A percentile compares a stretch with the other conserved stretches of the same genome.
These are phyloP conservation scores for Sipha maydis DNA, from an alignment of 2,888 invertebrate species.

Conservation along the genomic window DNA sequence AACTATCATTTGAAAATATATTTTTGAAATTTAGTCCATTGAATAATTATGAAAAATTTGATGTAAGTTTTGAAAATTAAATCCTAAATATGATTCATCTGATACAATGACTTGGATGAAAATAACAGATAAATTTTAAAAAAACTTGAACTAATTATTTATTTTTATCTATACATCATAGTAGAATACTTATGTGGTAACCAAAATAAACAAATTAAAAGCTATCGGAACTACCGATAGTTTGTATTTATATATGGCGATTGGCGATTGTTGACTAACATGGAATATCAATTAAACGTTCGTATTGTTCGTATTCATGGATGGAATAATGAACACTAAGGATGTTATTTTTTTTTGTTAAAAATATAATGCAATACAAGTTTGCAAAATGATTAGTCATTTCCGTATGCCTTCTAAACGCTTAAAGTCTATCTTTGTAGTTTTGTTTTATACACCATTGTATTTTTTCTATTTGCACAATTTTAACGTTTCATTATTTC, in stretches of 20 bases:
- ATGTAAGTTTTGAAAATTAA: too few species aligned
- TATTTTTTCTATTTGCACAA: constrained; percentile 47
- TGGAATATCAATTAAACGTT: constrained; percentile 3
- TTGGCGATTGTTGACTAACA: not conserved
- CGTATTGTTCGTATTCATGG: not conserved
- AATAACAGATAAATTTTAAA: not conserved
- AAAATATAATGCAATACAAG: constrained; percentile 25
- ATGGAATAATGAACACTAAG: not conserved
- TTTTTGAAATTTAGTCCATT: not conserved
- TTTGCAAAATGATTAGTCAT: constrained; percentile 57
- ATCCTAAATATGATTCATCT: not conserved
- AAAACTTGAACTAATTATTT: not conserved
- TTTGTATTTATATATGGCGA: not conserved
- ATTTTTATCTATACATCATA: not conserved
- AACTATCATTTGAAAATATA: not conserved
- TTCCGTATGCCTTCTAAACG: constrained; percentile 44
- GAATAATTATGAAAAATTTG: not conserved
- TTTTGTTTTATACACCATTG: constrained; percentile 14
- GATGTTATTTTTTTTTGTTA: not conserved
- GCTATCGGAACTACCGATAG: not conserved
- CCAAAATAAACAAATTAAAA: not conserved
- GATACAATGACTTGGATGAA: not conserved
- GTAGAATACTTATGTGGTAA: not conserved
- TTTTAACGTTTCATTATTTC: constrained; percentile 57
- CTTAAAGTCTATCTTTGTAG: constrained; percentile 1